Evolutionary conservation across 2,797 vertebrate species (phyloP), one percentile per base, ranked within the genome.

Genomic region (Sphenopsis melanotis): DNA sequence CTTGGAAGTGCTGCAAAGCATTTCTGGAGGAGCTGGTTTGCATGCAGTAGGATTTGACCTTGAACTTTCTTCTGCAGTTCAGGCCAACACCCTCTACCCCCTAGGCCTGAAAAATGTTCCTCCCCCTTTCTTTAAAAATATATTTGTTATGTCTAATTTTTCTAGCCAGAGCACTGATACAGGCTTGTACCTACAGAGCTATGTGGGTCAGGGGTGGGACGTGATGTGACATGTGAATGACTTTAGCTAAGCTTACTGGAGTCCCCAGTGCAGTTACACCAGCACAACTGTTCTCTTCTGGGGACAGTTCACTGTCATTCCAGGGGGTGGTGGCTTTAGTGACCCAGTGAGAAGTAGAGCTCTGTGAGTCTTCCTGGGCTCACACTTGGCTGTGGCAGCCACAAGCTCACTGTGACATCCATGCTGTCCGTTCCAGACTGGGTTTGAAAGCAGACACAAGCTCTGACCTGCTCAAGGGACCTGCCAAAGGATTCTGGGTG

Each of bases 61-160:
- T 87, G 79, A 94, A 93, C 87, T 94, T 93, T 95, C 76, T 85
- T 70, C 76, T 76, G 63, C 57, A 90, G 74, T 88, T 95, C 82
- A 94, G 68, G 85, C 74, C 76, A 91, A 92, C 41, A 90, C 53
- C 65, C 32, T 83, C 75, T 93, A 89, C 49, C 75, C 87, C 49
- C 53, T 64, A 91, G 66, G 83, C 77, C 53, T 95, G 74, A 89
- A 94, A 94, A 94, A 89, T 68, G 29, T 94, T 82, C 80, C 85
- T 83, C n/a, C 53, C 17, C 29, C 53, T 79, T 80, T 76, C 59
- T 96, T 96, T 91, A 94, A 95, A 97, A 95, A 94, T 93, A 79
- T 37, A 86, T 94, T 95, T 96, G 93, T 96, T 96, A 27, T 94
- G 94, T 96, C 89, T 94, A 93, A 93, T 50, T 19, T 89, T 83